Percentiles rank a stretch among this genome's conserved stretches.
These are phyloP conservation scores for Dolichoris vasculosae DNA, from an alignment of 1,140 invertebrate genomes.

Conservation along the genomic window DNA sequence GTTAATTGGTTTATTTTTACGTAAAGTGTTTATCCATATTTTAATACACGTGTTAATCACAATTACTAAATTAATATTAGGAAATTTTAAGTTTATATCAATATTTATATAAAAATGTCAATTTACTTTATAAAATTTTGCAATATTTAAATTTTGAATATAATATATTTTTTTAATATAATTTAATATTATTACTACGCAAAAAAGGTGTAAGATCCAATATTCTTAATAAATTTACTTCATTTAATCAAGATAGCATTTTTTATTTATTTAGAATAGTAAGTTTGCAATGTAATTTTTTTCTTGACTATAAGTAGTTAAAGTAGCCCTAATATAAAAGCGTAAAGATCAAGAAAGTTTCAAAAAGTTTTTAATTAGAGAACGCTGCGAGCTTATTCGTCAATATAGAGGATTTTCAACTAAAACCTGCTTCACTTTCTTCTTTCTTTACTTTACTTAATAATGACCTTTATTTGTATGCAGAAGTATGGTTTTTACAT, in stretches of 20 bases:
- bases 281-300: background rate
- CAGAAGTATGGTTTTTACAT: background rate
- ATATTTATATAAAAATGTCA: too few species aligned
- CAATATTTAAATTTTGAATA: background rate
- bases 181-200: background rate
- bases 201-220: background rate
- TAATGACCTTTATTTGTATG: constrained; percentile 13
- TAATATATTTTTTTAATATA: background rate
- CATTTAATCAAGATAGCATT: background rate
- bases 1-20: too few species aligned
- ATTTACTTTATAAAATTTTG: background rate
- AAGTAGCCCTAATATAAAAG: background rate
- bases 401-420: constrained; percentile 42
- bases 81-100: too few species aligned
- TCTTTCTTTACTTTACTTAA: background rate
- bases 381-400: constrained; percentile 23
- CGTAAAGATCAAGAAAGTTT: constrained; percentile 30
- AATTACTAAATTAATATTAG: too few species aligned
- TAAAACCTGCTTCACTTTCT: constrained; percentile 26
- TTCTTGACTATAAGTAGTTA: background rate
- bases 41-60: too few species aligned
- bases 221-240: background rate
- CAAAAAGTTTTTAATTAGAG: constrained; percentile 50
- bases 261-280: background rate
- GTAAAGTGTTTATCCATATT: too few species aligned